Evolutionary conservation across 92 coral and sea anemone species (phyloP), one percentile per base, ranked within the genome.

Genomic region (Phenganax marumi): DNA sequence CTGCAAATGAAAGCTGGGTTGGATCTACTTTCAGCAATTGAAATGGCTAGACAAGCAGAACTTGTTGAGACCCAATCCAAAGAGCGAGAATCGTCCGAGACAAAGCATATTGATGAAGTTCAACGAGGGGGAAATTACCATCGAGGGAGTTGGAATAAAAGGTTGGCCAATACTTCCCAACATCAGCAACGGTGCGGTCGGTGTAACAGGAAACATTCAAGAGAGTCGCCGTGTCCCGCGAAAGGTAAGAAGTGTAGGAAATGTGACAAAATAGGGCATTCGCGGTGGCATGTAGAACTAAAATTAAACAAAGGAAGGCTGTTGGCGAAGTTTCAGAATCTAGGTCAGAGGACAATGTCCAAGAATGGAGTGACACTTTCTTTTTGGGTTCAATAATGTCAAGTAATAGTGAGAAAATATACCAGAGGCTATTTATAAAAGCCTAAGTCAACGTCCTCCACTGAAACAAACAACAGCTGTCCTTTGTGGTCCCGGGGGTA

Each of bases 41-140:
- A 79, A 68, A 64, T 80, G 64, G 86, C 88, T 39, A 88, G 86
- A 46, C 88, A 88, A 55, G 69, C 85, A 24, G 88, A 88, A 73
- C 49, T 70, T 7, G 79, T 88, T 9, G 80, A 79, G 48, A 52
- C 48, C 76, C 88, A 87, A 77, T 78, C 77, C 11, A 60, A 81
- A 33, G 87, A 73, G 47, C 87, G 84, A 68, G 61, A 69, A 82
- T 26, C 52, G 56, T 24, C 22, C 10, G 77, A 52, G 56, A 60
- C 54, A 39, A 87, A 79, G 62, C 82, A 77, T 68, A 21, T 82
- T 16, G 88, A 75, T 61, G 85, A 84, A 79, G 72, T 86, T 17
- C 50, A 79, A 23, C 46, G 51, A 14, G 62, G 71, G 58, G 58
- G 78, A 70, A 57, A 52, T 46, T 64, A 48, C 26, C 83, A 18